Evolutionary conservation across 2,797 vertebrate species (phyloP).

Genomic region (Lepus oiostolus): DNA sequence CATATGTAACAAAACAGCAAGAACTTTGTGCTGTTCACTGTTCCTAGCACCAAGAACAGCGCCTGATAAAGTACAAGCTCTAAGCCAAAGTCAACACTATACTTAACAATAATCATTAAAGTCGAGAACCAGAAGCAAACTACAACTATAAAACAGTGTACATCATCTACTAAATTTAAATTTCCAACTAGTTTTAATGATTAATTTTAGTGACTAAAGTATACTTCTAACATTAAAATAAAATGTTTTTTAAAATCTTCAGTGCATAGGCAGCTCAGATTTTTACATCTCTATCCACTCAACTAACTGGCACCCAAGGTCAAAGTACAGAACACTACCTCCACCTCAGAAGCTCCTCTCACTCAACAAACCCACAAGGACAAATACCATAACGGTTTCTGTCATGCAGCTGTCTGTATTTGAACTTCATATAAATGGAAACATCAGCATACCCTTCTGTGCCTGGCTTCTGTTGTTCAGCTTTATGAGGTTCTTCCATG

Average conservation of each 20-base stretch:
- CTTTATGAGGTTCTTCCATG: not conserved
- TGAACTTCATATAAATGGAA: not conserved
- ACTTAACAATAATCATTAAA: not conserved
- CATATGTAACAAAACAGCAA: not conserved
- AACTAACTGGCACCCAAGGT: not conserved
- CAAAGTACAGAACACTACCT: not conserved
- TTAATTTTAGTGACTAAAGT: not conserved
- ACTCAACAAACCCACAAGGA: not conserved
- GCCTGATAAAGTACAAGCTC: not conserved
- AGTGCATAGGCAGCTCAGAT: not conserved
- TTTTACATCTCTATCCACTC: not conserved
- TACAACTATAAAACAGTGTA: conserved; percentile 20
- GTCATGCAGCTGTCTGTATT: not conserved
- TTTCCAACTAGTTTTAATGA: not conserved
- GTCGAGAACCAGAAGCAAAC: not conserved
- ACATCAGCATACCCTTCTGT: not conserved
- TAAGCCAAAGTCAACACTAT: not conserved
- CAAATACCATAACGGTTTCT: conserved; percentile 2
- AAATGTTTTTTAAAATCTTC: not conserved
- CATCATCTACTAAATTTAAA: not conserved
- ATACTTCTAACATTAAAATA: not conserved
- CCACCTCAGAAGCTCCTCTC: not conserved
- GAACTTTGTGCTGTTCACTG: not conserved
- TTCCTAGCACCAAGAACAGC: conserved; percentile 70
- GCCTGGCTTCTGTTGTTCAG: not conserved